Evolutionary conservation across 1,140 invertebrate genomes (phyloP).

Genomic region (Aplysia californica): DNA sequence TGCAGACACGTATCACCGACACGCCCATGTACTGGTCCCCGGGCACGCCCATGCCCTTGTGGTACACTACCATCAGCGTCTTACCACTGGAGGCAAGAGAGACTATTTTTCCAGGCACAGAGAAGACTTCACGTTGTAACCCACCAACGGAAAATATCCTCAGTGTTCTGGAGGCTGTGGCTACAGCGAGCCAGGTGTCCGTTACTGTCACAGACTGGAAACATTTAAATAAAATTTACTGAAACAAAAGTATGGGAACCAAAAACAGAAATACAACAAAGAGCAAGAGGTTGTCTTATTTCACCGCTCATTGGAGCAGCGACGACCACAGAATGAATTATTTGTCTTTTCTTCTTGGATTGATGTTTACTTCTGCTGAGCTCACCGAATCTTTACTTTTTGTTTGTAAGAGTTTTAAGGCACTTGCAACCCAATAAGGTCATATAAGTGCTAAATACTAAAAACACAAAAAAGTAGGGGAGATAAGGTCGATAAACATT

Average conservation of each 20-base stretch:
- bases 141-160: slow-evolving; percentile 88
- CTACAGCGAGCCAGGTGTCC: slow-evolving; percentile 80
- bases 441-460: no score
- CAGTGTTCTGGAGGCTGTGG: slow-evolving; percentile 79
- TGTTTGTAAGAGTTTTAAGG: no score
- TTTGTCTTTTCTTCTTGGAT: no score
- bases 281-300: no score
- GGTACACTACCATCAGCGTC: slow-evolving; percentile 81
- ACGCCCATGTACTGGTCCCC: slow-evolving; percentile 69
- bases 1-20: slow-evolving; percentile 61
- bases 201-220: slow-evolving; percentile 77
- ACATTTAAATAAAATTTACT: background rate
- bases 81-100: slow-evolving; percentile 77
- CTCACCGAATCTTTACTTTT: no score
- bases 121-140: slow-evolving; percentile 83
- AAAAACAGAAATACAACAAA: no score
- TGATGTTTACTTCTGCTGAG: no score
- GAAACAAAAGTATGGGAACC: background rate
- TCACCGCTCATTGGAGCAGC: no score
- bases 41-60: slow-evolving; percentile 61
- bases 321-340: no score
- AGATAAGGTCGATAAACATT: no score
- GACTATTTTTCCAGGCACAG: slow-evolving; percentile 79
- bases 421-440: no score
- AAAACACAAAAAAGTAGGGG: no score